phyloP scores from a whole-genome alignment of 2,113 vertebrate species.

The Lasiurus cinereus region DNA sequence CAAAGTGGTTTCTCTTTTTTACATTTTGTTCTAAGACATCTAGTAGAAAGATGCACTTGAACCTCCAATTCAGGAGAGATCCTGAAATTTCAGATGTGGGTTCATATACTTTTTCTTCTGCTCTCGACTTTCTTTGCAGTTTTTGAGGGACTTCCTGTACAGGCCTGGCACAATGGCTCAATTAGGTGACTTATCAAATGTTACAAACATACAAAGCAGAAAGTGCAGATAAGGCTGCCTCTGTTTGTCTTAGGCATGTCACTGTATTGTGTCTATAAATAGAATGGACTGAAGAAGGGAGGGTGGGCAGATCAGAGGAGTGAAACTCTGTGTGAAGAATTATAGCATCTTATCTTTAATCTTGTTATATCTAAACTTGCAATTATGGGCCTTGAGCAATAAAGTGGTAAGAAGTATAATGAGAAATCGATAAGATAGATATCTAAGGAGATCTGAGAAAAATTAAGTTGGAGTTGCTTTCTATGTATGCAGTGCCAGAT shows the following conservation, averaged over 20 bases:
- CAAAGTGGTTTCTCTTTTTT: neutral
- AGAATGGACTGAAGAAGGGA: neutral
- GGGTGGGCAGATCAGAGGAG: neutral
- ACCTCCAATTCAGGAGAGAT: neutral
- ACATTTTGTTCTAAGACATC: neutral
- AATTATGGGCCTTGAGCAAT: neutral
- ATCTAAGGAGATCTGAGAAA: neutral
- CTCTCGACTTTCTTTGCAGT: neutral
- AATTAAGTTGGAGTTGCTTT: neutral
- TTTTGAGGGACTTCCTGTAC: neutral
- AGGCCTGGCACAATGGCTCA: neutral
- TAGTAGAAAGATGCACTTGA: neutral
- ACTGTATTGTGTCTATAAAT: neutral
- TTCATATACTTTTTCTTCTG: neutral
- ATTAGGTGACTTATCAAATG: neutral
- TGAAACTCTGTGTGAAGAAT: neutral
- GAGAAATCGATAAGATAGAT: neutral
- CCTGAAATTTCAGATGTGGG: neutral
- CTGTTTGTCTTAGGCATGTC: too few relatives aligned
- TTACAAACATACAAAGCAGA: neutral
- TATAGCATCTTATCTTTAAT: constrained; percentile 19
- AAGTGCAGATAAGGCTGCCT: neutral
- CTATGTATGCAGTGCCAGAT: too few relatives aligned
- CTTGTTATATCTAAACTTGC: neutral
- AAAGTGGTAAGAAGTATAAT: neutral